Percentiles rank a stretch among this genome's conserved stretches.
These are phyloP conservation scores for Gymnothorax javanicus DNA, from an alignment of 2,797 vertebrate species.

Conservation along the genomic window DNA sequence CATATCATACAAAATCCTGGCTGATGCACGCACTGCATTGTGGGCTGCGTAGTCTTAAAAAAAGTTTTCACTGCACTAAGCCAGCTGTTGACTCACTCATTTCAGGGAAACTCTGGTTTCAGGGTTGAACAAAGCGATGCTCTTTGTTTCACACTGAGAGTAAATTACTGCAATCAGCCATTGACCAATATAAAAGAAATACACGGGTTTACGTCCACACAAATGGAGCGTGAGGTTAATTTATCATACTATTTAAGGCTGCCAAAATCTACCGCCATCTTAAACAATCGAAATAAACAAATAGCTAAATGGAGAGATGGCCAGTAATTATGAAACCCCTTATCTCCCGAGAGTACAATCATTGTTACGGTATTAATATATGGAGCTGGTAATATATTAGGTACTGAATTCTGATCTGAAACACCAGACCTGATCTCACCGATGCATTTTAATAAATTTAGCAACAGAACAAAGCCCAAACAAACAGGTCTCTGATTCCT, in stretches of 20 bases:
- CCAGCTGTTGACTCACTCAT: not conserved
- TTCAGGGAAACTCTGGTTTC: not conserved
- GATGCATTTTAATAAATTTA: not conserved
- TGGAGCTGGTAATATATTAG: not conserved
- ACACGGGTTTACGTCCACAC: not conserved
- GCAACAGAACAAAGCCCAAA: not conserved
- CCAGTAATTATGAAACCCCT: not conserved
- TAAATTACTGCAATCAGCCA: slow-evolving; percentile 20
- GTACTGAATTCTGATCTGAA: not conserved
- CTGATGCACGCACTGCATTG: no score
- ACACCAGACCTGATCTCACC: not conserved
- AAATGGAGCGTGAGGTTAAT: slow-evolving; percentile 3
- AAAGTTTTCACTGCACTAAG: not conserved
- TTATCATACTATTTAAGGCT: not conserved
- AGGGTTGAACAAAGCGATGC: not conserved
- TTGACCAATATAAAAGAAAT: not conserved
- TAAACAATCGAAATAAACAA: not conserved
- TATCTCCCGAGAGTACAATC: not conserved
- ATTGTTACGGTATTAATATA: not conserved
- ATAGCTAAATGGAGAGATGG: not conserved
- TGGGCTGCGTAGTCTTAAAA: no score
- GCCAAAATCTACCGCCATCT: not conserved
- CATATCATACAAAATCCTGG: no score
- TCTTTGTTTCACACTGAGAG: slow-evolving; percentile 22
- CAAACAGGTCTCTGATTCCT: not conserved